These are phyloP conservation scores for Knipowitschia caucasica DNA, from an alignment of 2,797 vertebrate species.

Conservation along the genomic window DNA sequence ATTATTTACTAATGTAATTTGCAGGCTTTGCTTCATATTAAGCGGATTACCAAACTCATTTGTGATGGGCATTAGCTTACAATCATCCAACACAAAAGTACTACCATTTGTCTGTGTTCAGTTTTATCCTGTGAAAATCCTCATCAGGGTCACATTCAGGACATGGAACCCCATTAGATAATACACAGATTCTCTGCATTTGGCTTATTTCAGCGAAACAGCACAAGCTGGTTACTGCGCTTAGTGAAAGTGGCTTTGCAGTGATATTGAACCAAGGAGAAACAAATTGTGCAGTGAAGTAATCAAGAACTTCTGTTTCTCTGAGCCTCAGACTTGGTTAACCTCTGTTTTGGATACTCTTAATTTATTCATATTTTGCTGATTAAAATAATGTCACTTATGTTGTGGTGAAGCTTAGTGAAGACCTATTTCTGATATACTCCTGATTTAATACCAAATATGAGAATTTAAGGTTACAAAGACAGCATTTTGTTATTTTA, in stretches of 20 bases:
- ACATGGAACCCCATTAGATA: constrained; percentile 56
- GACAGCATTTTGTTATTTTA: neutral
- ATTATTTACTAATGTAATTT: constrained; percentile 39
- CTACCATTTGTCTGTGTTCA: constrained; percentile 41
- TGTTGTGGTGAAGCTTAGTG: neutral
- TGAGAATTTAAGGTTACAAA: neutral
- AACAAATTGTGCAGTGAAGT: neutral
- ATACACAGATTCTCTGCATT: constrained; percentile 47
- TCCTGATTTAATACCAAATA: neutral
- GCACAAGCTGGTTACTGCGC: constrained; percentile 24
- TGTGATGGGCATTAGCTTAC: constrained; percentile 57
- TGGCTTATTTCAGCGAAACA: constrained; percentile 30
- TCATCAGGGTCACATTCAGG: constrained; percentile 35
- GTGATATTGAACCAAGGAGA: constrained; percentile 39
- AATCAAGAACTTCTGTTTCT: neutral
- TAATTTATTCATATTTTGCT: neutral
- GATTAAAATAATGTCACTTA: no score
- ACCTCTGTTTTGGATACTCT: neutral
- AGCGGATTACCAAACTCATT: constrained; percentile 68
- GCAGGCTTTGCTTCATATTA: constrained; percentile 19
- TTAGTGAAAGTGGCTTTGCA: constrained; percentile 30
- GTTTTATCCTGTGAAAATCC: constrained; percentile 62
- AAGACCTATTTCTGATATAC: neutral
- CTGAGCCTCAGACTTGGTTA: neutral
- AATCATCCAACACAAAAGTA: constrained; percentile 55